These are phyloP conservation scores for Nowickia ferox DNA, from an alignment of 2,888 invertebrate species.

Conservation along the genomic window DNA sequence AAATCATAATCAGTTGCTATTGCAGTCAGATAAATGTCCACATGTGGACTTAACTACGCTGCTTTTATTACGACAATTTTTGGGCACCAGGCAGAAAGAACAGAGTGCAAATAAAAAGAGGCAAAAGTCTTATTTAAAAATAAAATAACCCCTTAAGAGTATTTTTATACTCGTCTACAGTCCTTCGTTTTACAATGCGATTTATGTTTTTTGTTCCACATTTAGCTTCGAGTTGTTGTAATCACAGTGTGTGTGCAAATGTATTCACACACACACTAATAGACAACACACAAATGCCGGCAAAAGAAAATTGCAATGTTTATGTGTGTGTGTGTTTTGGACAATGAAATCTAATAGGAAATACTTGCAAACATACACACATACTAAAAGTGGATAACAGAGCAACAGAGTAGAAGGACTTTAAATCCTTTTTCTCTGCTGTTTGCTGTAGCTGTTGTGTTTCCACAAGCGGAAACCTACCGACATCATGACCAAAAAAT, in stretches of 20 bases:
- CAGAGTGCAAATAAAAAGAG: conserved; percentile 20
- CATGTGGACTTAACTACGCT: conserved; percentile 56
- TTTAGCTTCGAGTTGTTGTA: conserved; percentile 49
- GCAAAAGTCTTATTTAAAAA: conserved; percentile 25
- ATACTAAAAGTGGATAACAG: not conserved
- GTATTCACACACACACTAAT: conserved; percentile 8
- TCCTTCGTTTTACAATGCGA: conserved; percentile 18
- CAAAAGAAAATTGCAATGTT: conserved; percentile 21
- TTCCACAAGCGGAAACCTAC: conserved; percentile 4
- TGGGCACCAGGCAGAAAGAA: conserved; percentile 15
- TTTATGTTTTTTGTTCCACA: not conserved
- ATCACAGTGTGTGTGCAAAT: conserved; percentile 30
- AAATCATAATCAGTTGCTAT: conserved; percentile 83
- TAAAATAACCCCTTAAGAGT: conserved; percentile 33
- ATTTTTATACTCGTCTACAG: conserved; percentile 42
- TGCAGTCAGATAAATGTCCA: conserved; percentile 68
- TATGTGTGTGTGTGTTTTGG: conserved; percentile 27
- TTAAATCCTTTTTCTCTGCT: conserved; percentile 6
- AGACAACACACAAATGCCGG: not conserved
- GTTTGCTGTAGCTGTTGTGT: conserved; percentile 7
- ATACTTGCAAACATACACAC: not conserved
- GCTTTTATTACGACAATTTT: conserved; percentile 29
- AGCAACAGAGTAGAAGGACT: conserved; percentile 16
- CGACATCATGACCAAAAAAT: conserved; percentile 37
- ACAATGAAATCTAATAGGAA: conserved; percentile 41